These are phyloP conservation scores for Leuciscus idus DNA, from an alignment of 2,113 vertebrate species.

Conservation along the genomic window DNA sequence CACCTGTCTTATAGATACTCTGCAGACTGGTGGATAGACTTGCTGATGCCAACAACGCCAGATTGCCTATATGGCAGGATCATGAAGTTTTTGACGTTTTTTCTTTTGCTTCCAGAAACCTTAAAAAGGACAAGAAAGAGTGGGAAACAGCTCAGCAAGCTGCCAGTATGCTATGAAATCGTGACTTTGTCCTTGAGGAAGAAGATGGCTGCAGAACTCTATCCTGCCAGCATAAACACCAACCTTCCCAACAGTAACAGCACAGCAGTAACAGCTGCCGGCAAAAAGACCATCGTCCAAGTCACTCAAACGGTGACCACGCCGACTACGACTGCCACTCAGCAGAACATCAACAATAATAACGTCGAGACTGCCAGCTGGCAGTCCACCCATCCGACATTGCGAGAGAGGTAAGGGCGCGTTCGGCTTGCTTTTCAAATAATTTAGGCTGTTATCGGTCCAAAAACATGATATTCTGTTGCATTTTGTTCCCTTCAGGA, in stretches of 20 bases:
- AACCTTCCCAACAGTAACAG: slow-evolving; percentile 78
- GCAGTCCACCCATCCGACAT: slow-evolving; percentile 87
- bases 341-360: slow-evolving; percentile 81
- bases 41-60: slow-evolving; percentile 80
- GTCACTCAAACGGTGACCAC: slow-evolving; percentile 72
- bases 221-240: slow-evolving; percentile 83
- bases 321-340: slow-evolving; percentile 69
- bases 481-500: slow-evolving; percentile 72
- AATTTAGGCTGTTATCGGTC: neutral
- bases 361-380: slow-evolving; percentile 83
- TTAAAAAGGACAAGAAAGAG: slow-evolving; percentile 82
- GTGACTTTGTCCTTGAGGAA: slow-evolving; percentile 77
- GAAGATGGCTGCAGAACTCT: slow-evolving; percentile 94
- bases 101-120: slow-evolving; percentile 87
- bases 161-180: slow-evolving; percentile 80
- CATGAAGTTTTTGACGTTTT: slow-evolving; percentile 88
- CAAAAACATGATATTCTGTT: neutral
- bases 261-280: slow-evolving; percentile 68
- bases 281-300: slow-evolving; percentile 82
- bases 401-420: slow-evolving; percentile 85
- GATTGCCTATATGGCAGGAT: slow-evolving; percentile 86
- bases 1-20: slow-evolving; percentile 30
- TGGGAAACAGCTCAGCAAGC: slow-evolving; percentile 73
- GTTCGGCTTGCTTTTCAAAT: neutral
- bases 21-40: slow-evolving; percentile 51